These are phyloP conservation scores for Pandion haliaetus DNA, from an alignment of 2,113 vertebrate species.

Conservation along the genomic window DNA sequence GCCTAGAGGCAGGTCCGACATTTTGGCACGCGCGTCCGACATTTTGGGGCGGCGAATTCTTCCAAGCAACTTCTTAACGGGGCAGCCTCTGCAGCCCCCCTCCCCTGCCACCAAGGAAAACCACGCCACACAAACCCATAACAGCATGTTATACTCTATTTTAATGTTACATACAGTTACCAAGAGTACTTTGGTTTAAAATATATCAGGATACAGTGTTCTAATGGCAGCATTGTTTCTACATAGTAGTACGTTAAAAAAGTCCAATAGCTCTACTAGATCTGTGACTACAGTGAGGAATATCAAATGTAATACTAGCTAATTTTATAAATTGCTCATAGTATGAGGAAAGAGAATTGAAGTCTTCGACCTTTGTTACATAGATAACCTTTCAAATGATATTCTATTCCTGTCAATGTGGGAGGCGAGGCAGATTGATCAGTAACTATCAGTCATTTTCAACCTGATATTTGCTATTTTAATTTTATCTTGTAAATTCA, in stretches of 20 bases:
- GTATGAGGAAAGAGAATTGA: background rate
- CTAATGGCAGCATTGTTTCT: background rate
- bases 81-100: too few relatives aligned
- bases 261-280: background rate
- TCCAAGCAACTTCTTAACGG: too few relatives aligned
- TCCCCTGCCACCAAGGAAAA: too few relatives aligned
- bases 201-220: background rate
- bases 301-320: background rate
- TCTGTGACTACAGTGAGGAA: background rate
- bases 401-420: background rate
- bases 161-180: background rate
- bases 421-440: background rate
- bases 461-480: background rate
- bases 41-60: too few relatives aligned
- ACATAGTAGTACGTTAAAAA: background rate
- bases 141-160: background rate
- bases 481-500: background rate
- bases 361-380: background rate
- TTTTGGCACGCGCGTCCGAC: too few relatives aligned
- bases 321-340: background rate
- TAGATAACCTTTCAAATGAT: background rate
- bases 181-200: background rate
- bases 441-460: background rate
- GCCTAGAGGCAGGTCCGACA: too few relatives aligned
- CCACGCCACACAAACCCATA: too few relatives aligned